Conservation (phyloP, 2,113 vertebrate species). For the Takifugu bimaculatus region DNA sequence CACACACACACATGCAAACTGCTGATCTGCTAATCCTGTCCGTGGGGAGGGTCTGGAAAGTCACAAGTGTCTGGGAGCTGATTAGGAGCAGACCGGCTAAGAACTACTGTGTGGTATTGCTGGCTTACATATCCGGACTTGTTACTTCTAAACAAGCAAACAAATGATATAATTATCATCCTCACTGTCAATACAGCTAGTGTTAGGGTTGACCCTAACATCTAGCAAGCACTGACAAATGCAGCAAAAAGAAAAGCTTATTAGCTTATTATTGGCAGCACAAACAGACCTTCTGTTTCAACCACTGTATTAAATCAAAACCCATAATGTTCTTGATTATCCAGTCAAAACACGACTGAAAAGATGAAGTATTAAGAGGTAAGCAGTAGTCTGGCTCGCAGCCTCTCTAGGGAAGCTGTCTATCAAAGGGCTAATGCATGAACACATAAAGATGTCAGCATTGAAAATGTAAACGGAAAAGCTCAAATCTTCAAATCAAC, state of each 20-base stretch:
- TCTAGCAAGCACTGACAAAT: neutral
- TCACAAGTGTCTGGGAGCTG: constrained; percentile 49
- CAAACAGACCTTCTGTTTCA: neutral
- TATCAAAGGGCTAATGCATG: too few species aligned
- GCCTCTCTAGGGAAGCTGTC: neutral
- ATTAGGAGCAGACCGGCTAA: constrained; percentile 59
- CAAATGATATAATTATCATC: neutral
- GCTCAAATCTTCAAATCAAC: too few species aligned
- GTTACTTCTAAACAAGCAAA: constrained; percentile 11
- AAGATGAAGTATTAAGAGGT: neutral
- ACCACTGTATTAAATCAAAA: too few species aligned
- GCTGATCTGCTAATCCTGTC: constrained; percentile 61
- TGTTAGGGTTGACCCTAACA: too few species aligned
- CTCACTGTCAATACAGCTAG: too few species aligned
- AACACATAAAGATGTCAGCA: too few species aligned
- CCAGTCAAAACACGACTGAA: neutral
- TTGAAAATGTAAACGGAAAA: too few species aligned
- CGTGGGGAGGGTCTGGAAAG: constrained; percentile 58
- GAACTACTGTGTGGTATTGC: constrained; percentile 47
- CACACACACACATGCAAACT: constrained; percentile 31
- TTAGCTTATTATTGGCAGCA: neutral
- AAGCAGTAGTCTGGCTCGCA: neutral
- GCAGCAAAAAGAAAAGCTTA: too few species aligned
- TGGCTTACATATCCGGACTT: constrained; percentile 43
- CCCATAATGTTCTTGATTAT: neutral